Base-by-base conservation (phyloP, 2,888 invertebrate species). In the Calliopum simillimum region DNA sequence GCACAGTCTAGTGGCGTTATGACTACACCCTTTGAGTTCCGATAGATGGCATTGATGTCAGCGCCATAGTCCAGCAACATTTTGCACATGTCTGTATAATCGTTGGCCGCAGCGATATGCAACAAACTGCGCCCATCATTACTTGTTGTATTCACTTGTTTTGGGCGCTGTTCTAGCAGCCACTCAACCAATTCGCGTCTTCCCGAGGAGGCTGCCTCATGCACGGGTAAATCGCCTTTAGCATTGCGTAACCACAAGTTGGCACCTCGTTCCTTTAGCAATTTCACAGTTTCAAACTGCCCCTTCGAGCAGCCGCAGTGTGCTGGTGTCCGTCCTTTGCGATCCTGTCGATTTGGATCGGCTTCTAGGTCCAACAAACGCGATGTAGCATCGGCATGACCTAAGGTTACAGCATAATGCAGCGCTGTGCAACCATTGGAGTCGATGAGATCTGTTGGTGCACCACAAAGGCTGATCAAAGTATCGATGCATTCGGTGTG, bases 281-380 rank as follows among this genome's bases (percentile, higher is more conserved):
- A 85, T 80, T 94, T 92, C 11, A 97, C 88, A 11, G 95, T 94
- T 84, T 96, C 94, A 75, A 96, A 89, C 84, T 98, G 98, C 0
- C 99, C 98, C 85, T 98, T 98, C 8, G 97, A 95, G 69, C 98
- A 97, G 2, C 97, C 97, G 79, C 97, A 98, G 80, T 98, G 95
- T 0, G 96, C 96, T 2, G 97, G 95, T 74, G 95, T 97, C 74
- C 98, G 89, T 13, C 97, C 97, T 83, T 96, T 93, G 65, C 94
- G 89, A 83, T 98, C 99, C 84, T 97, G 97, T 16, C 96, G 90
- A 87, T 98, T 96, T 0, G 96, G 92, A 84, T 98, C 93, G 0
- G 98, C 95, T 1, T 95, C 96, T 75, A 95, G 91, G 72, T 94
- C 92, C n/a, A 99, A 88, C 53, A 99, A 88, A 3, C 96, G 89